Evolutionary conservation across 2,797 vertebrate genomes (phyloP).

Genomic region (Ispidina lecontei): DNA sequence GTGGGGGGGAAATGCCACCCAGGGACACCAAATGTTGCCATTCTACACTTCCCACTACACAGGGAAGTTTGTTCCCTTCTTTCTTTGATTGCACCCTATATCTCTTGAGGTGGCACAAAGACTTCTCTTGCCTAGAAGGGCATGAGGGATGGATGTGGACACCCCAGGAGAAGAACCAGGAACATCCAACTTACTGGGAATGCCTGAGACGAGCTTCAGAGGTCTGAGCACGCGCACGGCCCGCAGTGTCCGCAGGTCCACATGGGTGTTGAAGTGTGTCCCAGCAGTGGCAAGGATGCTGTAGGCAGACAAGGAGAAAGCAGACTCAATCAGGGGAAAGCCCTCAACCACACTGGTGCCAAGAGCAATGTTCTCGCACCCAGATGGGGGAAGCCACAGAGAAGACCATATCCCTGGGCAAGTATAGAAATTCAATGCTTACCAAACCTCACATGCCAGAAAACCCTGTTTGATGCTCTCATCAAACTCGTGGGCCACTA

Average conservation of each 20-base stretch:
- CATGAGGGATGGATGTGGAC: rapidly evolving
- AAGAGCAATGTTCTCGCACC: rapidly evolving
- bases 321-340: conserved; percentile 9
- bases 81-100: background rate
- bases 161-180: background rate
- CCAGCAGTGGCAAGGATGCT: conserved; percentile 96
- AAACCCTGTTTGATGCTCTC: rapidly evolving
- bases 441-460: background rate
- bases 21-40: background rate
- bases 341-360: background rate
- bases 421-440: background rate
- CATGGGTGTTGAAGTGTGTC: conserved; percentile 95
- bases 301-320: conserved; percentile 50
- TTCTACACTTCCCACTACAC: rapidly evolving
- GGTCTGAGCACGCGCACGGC: conserved; percentile 94
- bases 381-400: background rate
- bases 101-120: rapidly evolving
- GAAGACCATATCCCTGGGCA: background rate
- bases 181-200: conserved; percentile 90
- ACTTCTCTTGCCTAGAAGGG: background rate
- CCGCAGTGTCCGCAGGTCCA: conserved; percentile 94
- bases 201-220: conserved; percentile 97
- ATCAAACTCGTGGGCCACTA: rapidly evolving
- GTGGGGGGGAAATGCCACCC: background rate
- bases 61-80: background rate